phyloP scores from a whole-genome alignment of 2,797 vertebrate species.

The Miichthys miiuy region DNA sequence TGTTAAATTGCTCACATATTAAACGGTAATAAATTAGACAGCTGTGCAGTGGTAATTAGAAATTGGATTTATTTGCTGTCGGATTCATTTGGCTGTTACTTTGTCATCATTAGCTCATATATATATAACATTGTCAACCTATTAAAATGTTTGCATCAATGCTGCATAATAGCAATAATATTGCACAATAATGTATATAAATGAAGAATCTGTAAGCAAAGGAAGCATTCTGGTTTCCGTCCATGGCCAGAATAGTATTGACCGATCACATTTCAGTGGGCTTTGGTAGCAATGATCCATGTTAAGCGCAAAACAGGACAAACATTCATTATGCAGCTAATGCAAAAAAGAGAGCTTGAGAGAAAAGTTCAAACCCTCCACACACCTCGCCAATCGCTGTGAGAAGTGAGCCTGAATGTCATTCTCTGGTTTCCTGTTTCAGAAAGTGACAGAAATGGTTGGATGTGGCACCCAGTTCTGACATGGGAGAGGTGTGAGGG shows the following conservation, averaged over 20 bases:
- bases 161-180: neutral
- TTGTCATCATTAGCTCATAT: conserved; percentile 8
- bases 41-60: conserved; percentile 34
- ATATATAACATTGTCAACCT: conserved; percentile 6
- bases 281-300: too few relatives aligned
- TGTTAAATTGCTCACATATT: conserved; percentile 41
- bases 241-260: too few relatives aligned
- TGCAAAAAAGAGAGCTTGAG: too few relatives aligned
- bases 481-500: too few relatives aligned
- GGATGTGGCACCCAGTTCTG: too few relatives aligned
- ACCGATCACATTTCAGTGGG: too few relatives aligned
- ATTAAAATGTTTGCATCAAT: conserved; percentile 9
- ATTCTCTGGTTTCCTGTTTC: neutral
- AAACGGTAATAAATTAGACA: conserved; percentile 41
- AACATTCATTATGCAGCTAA: too few relatives aligned
- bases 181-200: too few relatives aligned
- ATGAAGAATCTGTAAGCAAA: too few relatives aligned
- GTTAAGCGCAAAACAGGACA: too few relatives aligned
- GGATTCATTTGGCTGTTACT: conserved; percentile 49
- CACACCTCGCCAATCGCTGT: neutral
- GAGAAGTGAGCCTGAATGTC: neutral
- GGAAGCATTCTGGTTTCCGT: too few relatives aligned
- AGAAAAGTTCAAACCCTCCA: neutral
- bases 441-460: neutral
- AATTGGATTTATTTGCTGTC: conserved; percentile 58